phyloP scores from a whole-genome alignment of 2,113 vertebrate species.

The Fukomys damarensis region DNA sequence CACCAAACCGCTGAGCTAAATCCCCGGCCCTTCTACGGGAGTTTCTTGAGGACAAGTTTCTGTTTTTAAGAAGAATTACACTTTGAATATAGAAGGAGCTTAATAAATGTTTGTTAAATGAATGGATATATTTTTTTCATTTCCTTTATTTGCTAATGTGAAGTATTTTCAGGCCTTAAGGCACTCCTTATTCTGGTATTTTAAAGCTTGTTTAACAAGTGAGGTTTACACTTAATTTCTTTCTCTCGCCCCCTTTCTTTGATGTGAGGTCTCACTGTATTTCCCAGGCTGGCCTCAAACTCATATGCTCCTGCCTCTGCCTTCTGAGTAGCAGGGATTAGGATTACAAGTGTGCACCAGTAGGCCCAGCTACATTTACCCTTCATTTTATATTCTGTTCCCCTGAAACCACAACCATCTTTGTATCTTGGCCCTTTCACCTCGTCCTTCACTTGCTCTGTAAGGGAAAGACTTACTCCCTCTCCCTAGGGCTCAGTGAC shows the following conservation, averaged over 20 bases:
- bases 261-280: neutral
- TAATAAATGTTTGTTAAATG: neutral
- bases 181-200: neutral
- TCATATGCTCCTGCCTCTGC: neutral
- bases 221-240: neutral
- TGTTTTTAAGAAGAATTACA: neutral
- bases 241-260: neutral
- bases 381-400: neutral
- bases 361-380: neutral
- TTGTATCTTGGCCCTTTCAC: neutral
- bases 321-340: neutral
- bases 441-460: neutral
- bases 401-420: neutral
- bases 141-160: slow-evolving; percentile 40
- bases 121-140: neutral
- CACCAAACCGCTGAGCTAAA: no score
- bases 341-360: no score
- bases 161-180: slow-evolving; percentile 51
- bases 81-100: slow-evolving; percentile 16
- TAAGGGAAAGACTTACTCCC: neutral
- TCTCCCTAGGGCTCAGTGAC: neutral
- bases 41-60: neutral
- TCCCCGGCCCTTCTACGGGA: no score
- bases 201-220: slow-evolving; percentile 23
- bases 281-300: neutral